Conservation (phyloP, 2,113 vertebrate genomes). For the Oxyruncus cristatus region DNA sequence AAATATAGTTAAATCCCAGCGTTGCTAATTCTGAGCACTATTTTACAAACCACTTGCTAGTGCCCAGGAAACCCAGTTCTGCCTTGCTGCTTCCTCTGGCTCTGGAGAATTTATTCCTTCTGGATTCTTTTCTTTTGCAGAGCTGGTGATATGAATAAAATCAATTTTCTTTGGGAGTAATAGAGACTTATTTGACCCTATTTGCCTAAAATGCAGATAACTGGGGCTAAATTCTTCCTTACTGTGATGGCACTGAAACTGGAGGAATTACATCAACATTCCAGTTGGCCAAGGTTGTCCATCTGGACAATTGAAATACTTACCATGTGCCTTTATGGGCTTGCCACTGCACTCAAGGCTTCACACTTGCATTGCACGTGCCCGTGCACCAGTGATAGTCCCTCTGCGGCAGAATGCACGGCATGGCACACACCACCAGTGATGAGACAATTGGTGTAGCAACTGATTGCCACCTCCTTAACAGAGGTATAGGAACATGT, state of each 20-base stretch:
- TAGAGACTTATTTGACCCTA: not conserved
- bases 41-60: not conserved
- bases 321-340: not conserved
- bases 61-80: not conserved
- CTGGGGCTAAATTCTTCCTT: not conserved
- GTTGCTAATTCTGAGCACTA: not conserved
- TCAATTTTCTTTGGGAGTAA: not conserved
- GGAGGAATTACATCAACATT: not conserved
- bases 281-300: not conserved
- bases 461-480: not conserved
- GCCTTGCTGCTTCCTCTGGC: not conserved
- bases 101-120: not conserved
- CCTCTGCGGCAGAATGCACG: not conserved
- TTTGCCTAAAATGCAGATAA: not conserved
- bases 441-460: not conserved
- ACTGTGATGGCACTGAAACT: not conserved
- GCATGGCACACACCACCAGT: fast-evolving
- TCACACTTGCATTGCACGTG: not conserved
- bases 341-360: not conserved
- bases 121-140: not conserved
- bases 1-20: not conserved
- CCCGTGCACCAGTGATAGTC: not conserved
- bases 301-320: fast-evolving
- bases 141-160: not conserved
- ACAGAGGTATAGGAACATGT: not conserved